A percentile compares a stretch with the other conserved stretches of the same genome.
phyloP scores from a whole-genome alignment of 2,888 invertebrate species.

The Volucella inanis region DNA sequence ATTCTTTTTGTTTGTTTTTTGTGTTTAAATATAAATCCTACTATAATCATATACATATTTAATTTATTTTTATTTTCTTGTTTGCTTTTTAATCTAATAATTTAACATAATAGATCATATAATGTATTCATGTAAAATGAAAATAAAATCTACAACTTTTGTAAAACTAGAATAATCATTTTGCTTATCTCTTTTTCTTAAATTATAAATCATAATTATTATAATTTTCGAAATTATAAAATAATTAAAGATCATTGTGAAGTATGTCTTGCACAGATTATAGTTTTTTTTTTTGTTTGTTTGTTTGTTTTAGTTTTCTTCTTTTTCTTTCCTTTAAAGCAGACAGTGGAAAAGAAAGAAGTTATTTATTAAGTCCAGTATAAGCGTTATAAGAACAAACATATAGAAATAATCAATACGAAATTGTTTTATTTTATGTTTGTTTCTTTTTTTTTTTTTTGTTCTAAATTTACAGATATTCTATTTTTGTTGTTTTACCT shows the following conservation, averaged over 20 bases:
- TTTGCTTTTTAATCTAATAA: conserved; percentile 30
- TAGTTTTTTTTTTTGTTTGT: not conserved
- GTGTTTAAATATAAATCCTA: conserved; percentile 65
- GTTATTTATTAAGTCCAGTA: conserved; percentile 36
- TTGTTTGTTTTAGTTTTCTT: not conserved
- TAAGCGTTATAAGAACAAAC: conserved; percentile 45
- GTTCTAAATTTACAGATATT: conserved; percentile 59
- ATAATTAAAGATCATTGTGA: conserved; percentile 51
- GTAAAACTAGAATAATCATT: conserved; percentile 55
- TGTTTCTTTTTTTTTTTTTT: conserved; percentile 14
- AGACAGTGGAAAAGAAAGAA: conserved; percentile 36
- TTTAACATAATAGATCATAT: conserved; percentile 60
- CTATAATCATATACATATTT: conserved; percentile 65
- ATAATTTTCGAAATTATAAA: conserved; percentile 25
- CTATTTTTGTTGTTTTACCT: conserved; percentile 38
- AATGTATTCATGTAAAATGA: conserved; percentile 22
- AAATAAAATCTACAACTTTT: conserved; percentile 60
- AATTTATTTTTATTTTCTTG: conserved; percentile 27
- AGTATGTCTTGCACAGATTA: conserved; percentile 55
- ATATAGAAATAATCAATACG: conserved; percentile 40
- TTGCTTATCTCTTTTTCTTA: conserved; percentile 12
- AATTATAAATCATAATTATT: conserved; percentile 25
- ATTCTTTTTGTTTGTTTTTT: conserved; percentile 32
- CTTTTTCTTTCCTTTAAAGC: conserved; percentile 27
- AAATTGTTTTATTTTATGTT: conserved; percentile 3